phyloP scores from a whole-genome alignment of 64 coral and sea anemone species.

The Dendronephthya gigantea region DNA sequence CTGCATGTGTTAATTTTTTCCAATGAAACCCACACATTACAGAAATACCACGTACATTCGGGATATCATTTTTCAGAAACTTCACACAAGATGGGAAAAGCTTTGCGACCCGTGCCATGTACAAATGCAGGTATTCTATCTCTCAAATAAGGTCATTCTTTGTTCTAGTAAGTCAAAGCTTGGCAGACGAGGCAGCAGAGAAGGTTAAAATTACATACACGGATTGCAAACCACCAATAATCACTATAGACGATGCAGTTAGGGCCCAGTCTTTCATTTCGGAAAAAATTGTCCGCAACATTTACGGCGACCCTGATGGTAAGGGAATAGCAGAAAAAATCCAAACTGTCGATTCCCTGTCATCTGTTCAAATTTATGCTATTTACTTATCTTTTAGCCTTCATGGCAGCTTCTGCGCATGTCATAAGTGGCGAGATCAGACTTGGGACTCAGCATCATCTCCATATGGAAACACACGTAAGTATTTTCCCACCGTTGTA shows the following conservation, averaged over 20 bases:
- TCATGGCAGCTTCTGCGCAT: constrained; percentile 51
- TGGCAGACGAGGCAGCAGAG: constrained; percentile 59
- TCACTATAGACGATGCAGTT: constrained; percentile 55
- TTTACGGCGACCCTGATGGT: constrained; percentile 64
- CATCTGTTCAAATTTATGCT: neutral
- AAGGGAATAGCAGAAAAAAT: neutral
- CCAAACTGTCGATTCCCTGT: neutral
- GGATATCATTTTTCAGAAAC: too few species aligned
- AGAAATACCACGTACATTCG: too few species aligned
- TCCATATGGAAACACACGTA: constrained; percentile 93
- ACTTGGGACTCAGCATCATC: constrained; percentile 65
- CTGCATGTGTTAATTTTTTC: too few species aligned
- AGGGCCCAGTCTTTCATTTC: constrained; percentile 58
- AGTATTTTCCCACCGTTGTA: neutral
- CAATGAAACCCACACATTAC: too few species aligned
- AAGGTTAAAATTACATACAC: constrained; percentile 58
- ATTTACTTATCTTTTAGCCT: constrained; percentile 26
- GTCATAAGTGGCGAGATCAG: constrained; percentile 47
- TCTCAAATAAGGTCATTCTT: too few species aligned
- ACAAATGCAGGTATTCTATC: too few species aligned
- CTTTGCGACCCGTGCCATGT: too few species aligned
- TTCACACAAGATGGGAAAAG: too few species aligned
- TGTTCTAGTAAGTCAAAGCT: constrained; percentile 49
- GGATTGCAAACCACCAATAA: constrained; percentile 38
- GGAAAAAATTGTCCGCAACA: constrained; percentile 10